A percentile compares a stretch with the other conserved stretches of the same genome.
Evolutionary conservation across 2,113 vertebrate species (phyloP).

Genomic region (Anarhynchus alexandrinus): DNA sequence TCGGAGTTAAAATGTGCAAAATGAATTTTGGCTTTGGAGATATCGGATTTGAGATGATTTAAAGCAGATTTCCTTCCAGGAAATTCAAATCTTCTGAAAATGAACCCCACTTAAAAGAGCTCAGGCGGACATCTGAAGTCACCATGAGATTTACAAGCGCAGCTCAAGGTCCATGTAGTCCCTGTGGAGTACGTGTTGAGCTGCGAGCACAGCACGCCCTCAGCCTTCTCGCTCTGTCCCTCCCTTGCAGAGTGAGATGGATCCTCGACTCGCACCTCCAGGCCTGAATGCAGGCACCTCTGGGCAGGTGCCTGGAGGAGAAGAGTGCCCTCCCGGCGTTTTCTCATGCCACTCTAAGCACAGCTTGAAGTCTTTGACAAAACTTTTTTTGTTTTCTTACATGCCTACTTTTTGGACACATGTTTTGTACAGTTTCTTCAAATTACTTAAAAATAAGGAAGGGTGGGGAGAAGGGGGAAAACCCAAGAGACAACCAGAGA

Average conservation of each 20-base stretch:
- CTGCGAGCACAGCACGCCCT: background rate
- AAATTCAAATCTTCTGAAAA: background rate
- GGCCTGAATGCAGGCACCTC: fast-evolving
- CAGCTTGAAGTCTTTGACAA: background rate
- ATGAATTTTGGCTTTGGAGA: background rate
- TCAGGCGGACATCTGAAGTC: background rate
- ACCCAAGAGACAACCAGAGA: background rate
- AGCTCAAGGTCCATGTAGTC: background rate
- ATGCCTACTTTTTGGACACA: fast-evolving
- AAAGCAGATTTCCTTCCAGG: background rate
- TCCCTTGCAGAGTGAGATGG: background rate
- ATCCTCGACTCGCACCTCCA: background rate
- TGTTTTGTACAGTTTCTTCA: background rate
- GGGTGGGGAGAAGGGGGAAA: fast-evolving
- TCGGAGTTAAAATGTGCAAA: background rate
- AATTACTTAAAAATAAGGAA: background rate
- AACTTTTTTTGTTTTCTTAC: background rate
- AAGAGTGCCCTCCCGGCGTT: fast-evolving
- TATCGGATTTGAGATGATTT: background rate
- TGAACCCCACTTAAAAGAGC: background rate
- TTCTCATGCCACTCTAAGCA: background rate
- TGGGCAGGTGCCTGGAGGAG: background rate
- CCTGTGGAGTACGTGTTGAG: background rate
- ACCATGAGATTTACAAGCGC: fast-evolving
- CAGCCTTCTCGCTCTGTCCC: background rate